Conservation (phyloP, 2,797 vertebrate species). For the Oryzias sinensis region DNA sequence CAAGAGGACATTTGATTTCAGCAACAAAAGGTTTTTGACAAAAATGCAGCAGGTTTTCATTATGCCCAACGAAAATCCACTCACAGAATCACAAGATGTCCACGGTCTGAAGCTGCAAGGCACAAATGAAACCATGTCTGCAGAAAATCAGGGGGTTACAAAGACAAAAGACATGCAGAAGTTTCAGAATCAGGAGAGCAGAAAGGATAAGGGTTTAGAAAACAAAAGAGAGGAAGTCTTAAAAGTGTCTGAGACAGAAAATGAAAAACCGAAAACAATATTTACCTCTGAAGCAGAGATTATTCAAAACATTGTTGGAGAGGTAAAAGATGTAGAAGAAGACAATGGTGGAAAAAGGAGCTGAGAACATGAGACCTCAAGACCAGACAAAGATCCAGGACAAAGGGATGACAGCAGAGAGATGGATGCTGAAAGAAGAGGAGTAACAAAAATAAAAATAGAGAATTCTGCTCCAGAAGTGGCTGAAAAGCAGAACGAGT, state of each 20-base stretch:
- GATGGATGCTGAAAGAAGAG: constrained; percentile 9
- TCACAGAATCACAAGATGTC: constrained; percentile 5
- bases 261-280: constrained; percentile 4
- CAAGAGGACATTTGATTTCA: constrained; percentile 3
- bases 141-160: constrained; percentile 10
- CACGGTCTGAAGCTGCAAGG: constrained; percentile 17
- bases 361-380: constrained; percentile 15
- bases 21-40: not conserved
- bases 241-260: constrained; percentile 20
- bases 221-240: constrained; percentile 19
- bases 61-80: constrained; percentile 13
- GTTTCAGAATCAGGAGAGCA: constrained; percentile 8
- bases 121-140: constrained; percentile 20
- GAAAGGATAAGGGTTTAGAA: constrained; percentile 16
- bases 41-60: not conserved
- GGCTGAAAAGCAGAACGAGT: constrained; percentile 17
- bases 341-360: not conserved
- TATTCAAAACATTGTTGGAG: constrained; percentile 14
- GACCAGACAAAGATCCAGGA: constrained; percentile 21
- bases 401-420: not conserved
- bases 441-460: constrained; percentile 22
- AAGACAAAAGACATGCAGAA: constrained; percentile 13
- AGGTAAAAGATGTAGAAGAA: constrained; percentile 6
- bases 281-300: constrained; percentile 13
- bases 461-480: constrained; percentile 1